Base-by-base conservation (phyloP, 2,113 vertebrate genomes). In the Pollachius pollachius region DNA sequence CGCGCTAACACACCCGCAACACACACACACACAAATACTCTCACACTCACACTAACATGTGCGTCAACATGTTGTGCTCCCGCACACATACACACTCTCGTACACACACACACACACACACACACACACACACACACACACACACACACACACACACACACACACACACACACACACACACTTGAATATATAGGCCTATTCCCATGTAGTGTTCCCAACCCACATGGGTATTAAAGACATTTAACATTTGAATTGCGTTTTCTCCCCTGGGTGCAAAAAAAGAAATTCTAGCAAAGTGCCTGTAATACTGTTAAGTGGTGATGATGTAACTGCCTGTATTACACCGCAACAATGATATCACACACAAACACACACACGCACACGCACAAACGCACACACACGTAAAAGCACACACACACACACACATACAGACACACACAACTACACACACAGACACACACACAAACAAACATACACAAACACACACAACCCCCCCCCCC, bases 271-370 rank as follows among this genome's bases (percentile, higher is more conserved):
- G 80, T 67, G 73, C 62, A 70, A 75, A 73, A 59, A 48, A 48
- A 75, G 69, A 16, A 16, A 57, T 3, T 76, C 61, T 78, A 58
- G 67, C 23, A 15, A 69, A 75, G 64, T 52, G 70, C 66, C 70
- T 77, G 74, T 77, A 83, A 84, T 68, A 70, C 67, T 67, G 69
- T 70, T 85, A 85, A 86, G 75, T 84, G 74, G 74, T 65, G 67
- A 78, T 88, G 82, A 86, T 88, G 86, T 72, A 87, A 85, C 62
- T 74, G 59, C 65, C 73, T 62, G 63, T 78, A 72, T 73, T 81
- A 64, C 72, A 54, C 77, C 77, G 83, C 79, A 85, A 84, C 73
- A 18, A 66, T 69, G 69, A 79, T 79, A 79, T 74, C 61, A 75
- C 70, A 74, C 75, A 52, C 37, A 34, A 4, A 34, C 30, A 48